These are phyloP conservation scores for Heliothis subflexa DNA, from an alignment of 1,140 invertebrate genomes.

Conservation along the genomic window DNA sequence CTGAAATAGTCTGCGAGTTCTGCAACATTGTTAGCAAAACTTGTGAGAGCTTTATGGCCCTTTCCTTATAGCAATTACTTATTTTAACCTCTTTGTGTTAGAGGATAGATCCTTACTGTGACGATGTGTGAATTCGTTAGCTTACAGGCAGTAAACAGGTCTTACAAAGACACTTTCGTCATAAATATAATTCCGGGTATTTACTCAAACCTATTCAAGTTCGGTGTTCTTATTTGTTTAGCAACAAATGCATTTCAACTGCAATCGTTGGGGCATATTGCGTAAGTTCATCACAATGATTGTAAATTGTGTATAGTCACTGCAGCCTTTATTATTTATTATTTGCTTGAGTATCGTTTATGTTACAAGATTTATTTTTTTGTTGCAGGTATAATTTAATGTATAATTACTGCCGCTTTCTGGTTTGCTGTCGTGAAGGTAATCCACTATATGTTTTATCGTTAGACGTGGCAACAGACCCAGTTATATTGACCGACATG, in stretches of 20 bases:
- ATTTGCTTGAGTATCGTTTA: slow-evolving; percentile 2
- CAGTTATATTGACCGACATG: slow-evolving; percentile 24
- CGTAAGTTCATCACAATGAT: slow-evolving; percentile 25
- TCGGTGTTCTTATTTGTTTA: slow-evolving; percentile 14
- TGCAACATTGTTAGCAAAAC: slow-evolving; percentile 42
- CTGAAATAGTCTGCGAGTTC: slow-evolving; percentile 38
- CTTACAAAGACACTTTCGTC: slow-evolving; percentile 21
- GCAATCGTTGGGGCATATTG: slow-evolving; percentile 28
- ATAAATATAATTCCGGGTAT: background rate
- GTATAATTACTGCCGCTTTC: slow-evolving; percentile 27
- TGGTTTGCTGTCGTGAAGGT: slow-evolving; percentile 31
- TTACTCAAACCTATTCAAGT: background rate
- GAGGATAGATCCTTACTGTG: slow-evolving; percentile 23
- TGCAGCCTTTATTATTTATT: slow-evolving; percentile 19
- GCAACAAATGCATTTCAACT: slow-evolving; percentile 33
- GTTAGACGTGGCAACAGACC: slow-evolving; percentile 10
- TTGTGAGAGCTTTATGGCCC: slow-evolving; percentile 27
- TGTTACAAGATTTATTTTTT: slow-evolving; percentile 28
- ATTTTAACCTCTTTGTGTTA: slow-evolving; percentile 9
- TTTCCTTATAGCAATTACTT: slow-evolving; percentile 44
- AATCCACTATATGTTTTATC: slow-evolving; percentile 41
- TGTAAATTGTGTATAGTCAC: slow-evolving; percentile 15
- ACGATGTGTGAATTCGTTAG: slow-evolving; percentile 44
- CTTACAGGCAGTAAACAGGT: background rate
- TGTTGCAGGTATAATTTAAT: slow-evolving; percentile 51